Percentiles rank a stretch among this genome's conserved stretches.
Conservation (phyloP, 2,113 vertebrate genomes). For the human region GRCh38 chr12:62831001-62831500, state of each 20-base stretch:
- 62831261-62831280: neutral
- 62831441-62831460: neutral
- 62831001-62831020: too few relatives aligned
- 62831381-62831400: neutral
- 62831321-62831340: neutral
- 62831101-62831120: too few relatives aligned
- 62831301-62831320: neutral
- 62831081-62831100: too few relatives aligned
- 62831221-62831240: neutral
- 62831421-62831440: neutral
- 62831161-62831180: neutral
- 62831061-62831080: too few relatives aligned
- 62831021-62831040: too few relatives aligned
- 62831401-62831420: neutral
- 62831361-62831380: neutral
- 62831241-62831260: neutral
- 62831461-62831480: neutral
- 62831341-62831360: fast-evolving
- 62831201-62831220: neutral
- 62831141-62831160: too few relatives aligned
- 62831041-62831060: too few relatives aligned
- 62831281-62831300: neutral
- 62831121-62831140: too few relatives aligned
- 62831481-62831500: neutral
- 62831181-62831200: neutral